Evolutionary conservation across 1,140 invertebrate species (phyloP).

Genomic region (Rhynchophorus ferrugineus): DNA sequence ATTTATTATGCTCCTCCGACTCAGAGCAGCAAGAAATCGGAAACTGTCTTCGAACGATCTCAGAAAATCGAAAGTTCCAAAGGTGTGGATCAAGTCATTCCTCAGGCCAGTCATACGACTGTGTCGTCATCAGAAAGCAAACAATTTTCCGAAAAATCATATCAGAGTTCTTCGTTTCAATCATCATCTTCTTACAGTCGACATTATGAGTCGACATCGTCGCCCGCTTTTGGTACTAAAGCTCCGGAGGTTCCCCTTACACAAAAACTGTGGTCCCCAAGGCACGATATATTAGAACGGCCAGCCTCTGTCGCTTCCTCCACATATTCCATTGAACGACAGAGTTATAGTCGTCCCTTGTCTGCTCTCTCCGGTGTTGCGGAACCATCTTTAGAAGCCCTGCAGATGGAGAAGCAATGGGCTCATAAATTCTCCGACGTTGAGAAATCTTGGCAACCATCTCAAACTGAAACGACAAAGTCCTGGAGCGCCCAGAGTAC

Average conservation of each 20-base stretch:
- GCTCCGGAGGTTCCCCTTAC: constrained; percentile 51
- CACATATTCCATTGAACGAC: constrained; percentile 27
- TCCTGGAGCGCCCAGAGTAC: constrained; percentile 36
- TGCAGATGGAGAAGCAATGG: constrained; percentile 57
- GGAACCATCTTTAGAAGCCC: constrained; percentile 45
- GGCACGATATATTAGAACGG: constrained; percentile 30
- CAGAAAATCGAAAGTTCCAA: constrained; percentile 50
- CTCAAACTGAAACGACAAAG: constrained; percentile 29
- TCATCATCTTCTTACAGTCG: constrained; percentile 23
- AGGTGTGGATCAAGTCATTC: constrained; percentile 54
- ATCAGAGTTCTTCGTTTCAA: constrained; percentile 24
- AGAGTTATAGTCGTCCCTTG: constrained; percentile 19
- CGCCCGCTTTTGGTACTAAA: constrained; percentile 17
- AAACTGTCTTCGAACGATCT: constrained; percentile 53
- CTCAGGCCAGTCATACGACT: constrained; percentile 31
- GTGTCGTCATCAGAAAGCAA: constrained; percentile 7
- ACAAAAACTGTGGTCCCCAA: constrained; percentile 50
- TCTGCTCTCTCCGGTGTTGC: constrained; percentile 18
- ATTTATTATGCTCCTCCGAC: constrained; percentile 48
- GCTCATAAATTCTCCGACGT: constrained; percentile 46
- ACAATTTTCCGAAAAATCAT: constrained; percentile 32
- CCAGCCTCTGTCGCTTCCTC: constrained; percentile 23
- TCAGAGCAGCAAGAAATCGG: constrained; percentile 42
- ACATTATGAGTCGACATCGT: constrained; percentile 14
- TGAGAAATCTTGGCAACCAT: constrained; percentile 48